Conservation (phyloP, 2,113 vertebrate genomes). For the Hippotragus niger region DNA sequence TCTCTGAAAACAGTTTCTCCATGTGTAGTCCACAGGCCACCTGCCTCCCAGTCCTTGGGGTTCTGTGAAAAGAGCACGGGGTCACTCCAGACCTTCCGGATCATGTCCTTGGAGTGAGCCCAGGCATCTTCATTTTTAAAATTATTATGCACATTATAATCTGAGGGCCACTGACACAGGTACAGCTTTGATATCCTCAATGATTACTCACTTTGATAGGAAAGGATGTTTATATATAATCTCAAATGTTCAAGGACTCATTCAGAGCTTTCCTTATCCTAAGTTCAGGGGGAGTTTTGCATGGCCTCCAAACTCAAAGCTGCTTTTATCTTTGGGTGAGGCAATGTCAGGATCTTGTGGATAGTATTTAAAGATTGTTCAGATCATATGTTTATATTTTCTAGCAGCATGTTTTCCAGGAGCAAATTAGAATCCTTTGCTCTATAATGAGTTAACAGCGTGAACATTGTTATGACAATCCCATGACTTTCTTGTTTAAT, state of each 20-base stretch:
- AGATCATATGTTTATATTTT: neutral
- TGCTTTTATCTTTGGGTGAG: constrained; percentile 24
- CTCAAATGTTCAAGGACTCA: neutral
- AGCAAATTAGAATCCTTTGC: constrained; percentile 40
- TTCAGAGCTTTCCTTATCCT: neutral
- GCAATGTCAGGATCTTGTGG: neutral
- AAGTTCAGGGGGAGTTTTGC: neutral
- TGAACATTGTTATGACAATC: constrained; percentile 44
- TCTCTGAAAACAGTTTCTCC: neutral
- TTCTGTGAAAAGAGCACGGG: neutral
- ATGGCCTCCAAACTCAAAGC: neutral
- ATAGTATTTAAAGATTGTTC: neutral
- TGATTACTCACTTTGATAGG: neutral
- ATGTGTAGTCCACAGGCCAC: neutral
- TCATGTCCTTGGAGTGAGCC: neutral
- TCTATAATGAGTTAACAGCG: constrained; percentile 49
- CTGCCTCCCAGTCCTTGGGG: neutral
- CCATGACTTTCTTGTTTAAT: constrained; percentile 60
- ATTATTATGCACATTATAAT: neutral
- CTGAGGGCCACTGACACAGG: neutral
- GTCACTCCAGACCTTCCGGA: neutral
- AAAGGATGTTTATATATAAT: neutral
- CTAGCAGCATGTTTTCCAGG: neutral
- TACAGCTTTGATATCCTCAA: neutral
- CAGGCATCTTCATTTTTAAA: neutral